phyloP scores from a whole-genome alignment of 2,888 invertebrate genomes.

The Orchesella flavescens region DNA sequence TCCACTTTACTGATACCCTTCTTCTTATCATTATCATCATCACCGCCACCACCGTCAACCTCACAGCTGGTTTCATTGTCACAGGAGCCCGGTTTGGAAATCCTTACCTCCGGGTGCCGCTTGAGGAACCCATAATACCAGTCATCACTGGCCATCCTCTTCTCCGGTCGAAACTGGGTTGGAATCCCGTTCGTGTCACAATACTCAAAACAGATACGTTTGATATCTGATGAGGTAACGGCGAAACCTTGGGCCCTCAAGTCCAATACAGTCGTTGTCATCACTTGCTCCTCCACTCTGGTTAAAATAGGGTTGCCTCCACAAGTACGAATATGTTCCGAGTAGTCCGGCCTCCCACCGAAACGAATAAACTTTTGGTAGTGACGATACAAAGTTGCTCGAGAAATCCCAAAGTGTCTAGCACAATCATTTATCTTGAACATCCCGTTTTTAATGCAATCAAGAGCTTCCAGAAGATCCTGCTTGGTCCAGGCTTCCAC shows the following conservation, averaged over 20 bases:
- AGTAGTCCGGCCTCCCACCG: conserved; percentile 59
- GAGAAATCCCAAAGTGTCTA: conserved; percentile 68
- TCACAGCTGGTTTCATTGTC: too few species aligned
- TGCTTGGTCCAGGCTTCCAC: conserved; percentile 71
- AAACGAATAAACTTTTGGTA: conserved; percentile 68
- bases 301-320: conserved; percentile 71
- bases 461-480: conserved; percentile 69
- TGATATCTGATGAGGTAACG: conserved; percentile 70
- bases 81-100: conserved; percentile 17
- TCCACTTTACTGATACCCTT: background rate
- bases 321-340: conserved; percentile 68
- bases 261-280: conserved; percentile 71
- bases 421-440: conserved; percentile 71
- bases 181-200: conserved; percentile 72
- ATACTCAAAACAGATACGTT: conserved; percentile 71
- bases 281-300: conserved; percentile 70
- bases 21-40: too few species aligned
- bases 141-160: conserved; percentile 72
- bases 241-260: conserved; percentile 70
- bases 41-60: too few species aligned
- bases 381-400: conserved; percentile 71
- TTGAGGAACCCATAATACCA: conserved; percentile 71
- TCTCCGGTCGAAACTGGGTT: conserved; percentile 70
- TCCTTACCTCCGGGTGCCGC: conserved; percentile 39
- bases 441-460: conserved; percentile 68